Conservation (phyloP, 2,797 vertebrate genomes). For the Lepus townsendii region DNA sequence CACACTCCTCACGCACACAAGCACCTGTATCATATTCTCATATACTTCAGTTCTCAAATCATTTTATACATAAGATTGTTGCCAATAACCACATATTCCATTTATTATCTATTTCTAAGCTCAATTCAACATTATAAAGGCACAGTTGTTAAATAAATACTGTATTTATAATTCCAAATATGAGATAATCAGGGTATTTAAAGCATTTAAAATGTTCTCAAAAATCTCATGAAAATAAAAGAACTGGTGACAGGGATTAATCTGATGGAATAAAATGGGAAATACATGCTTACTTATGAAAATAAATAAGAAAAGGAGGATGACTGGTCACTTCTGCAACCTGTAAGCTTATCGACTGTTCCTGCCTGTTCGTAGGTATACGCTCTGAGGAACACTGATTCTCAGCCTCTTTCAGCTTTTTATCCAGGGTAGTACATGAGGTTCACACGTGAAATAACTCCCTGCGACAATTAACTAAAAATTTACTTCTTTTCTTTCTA, state of each 20-base stretch:
- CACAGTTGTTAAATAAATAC: not conserved
- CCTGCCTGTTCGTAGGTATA: not conserved
- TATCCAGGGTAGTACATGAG: not conserved
- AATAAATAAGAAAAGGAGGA: not conserved
- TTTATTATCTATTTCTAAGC: slow-evolving; percentile 2
- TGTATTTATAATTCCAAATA: slow-evolving; percentile 29
- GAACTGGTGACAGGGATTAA: not conserved
- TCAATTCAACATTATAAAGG: slow-evolving; percentile 6
- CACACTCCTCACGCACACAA: not conserved
- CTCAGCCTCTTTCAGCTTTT: not conserved
- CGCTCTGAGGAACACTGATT: not conserved
- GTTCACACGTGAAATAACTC: not conserved
- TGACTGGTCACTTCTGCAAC: not conserved
- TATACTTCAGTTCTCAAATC: not conserved
- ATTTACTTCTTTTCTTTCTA: not conserved
- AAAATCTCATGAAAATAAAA: slow-evolving; percentile 6
- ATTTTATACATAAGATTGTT: not conserved
- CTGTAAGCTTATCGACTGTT: not conserved
- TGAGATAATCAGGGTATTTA: not conserved
- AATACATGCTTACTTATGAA: not conserved
- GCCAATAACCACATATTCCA: not conserved
- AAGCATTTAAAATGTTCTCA: not conserved
- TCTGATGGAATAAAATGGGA: not conserved
- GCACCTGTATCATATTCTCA: not conserved
- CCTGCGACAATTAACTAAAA: not conserved